Percentiles rank a stretch among this genome's conserved stretches.
These are phyloP conservation scores for Pherbina coryleti DNA, from an alignment of 2,888 invertebrate species.

Conservation along the genomic window DNA sequence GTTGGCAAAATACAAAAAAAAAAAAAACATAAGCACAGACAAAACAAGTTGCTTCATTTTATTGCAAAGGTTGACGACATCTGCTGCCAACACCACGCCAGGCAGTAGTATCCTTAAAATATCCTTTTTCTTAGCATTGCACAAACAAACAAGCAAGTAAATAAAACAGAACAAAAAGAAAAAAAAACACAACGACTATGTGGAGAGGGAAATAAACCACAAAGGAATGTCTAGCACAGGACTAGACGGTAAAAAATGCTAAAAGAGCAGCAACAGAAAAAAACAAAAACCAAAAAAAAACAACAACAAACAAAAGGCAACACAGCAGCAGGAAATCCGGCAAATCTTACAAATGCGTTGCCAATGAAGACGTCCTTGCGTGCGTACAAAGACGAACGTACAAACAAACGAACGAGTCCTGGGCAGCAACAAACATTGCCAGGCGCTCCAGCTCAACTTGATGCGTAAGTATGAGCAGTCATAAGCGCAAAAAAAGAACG, in stretches of 20 bases:
- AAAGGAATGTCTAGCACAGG: neutral
- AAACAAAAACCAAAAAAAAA: neutral
- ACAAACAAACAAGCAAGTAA: neutral
- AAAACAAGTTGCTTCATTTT: neutral
- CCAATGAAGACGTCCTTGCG: constrained; percentile 23
- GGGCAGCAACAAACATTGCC: no score
- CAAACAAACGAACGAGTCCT: no score
- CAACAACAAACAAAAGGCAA: neutral
- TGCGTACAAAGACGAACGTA: neutral
- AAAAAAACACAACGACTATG: neutral
- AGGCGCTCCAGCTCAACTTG: neutral
- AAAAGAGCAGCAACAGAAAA: neutral
- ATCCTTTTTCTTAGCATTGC: constrained; percentile 3
- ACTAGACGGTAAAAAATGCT: neutral
- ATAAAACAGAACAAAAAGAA: neutral
- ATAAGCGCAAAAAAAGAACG: neutral
- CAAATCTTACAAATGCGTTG: constrained; percentile 22
- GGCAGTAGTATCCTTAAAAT: constrained; percentile 3
- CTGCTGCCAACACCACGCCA: neutral
- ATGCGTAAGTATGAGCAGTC: constrained; percentile 40
- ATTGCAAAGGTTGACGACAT: constrained; percentile 21
- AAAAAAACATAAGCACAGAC: neutral
- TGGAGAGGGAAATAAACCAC: neutral
- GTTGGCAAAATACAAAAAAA: neutral
- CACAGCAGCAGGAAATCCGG: constrained; percentile 9